Conservation (phyloP, 2,888 invertebrate genomes). For the Deilephila porcellus region DNA sequence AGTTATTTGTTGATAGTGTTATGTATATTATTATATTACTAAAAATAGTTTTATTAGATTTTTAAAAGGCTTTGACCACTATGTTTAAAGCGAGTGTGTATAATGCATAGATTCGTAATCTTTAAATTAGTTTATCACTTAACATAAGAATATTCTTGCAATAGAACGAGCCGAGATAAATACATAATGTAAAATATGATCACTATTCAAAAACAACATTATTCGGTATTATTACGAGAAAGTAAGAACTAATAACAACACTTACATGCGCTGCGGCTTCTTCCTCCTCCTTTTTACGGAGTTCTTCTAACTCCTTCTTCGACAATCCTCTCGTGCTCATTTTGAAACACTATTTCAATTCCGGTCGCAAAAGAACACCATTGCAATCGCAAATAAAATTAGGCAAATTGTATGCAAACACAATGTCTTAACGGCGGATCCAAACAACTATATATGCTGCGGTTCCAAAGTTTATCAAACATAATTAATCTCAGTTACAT, state of each 20-base stretch:
- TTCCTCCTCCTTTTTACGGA: conserved; percentile 94
- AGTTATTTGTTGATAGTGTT: too few species aligned
- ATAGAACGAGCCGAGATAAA: too few species aligned
- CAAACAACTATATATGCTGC: conserved; percentile 1
- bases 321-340: conserved; percentile 87
- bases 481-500: not conserved
- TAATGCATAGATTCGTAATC: too few species aligned
- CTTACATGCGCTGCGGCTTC: conserved; percentile 95
- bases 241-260: conserved; percentile 34
- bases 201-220: too few species aligned
- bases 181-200: too few species aligned
- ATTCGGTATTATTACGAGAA: not conserved
- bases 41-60: too few species aligned
- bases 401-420: not conserved
- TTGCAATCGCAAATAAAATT: not conserved
- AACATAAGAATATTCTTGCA: too few species aligned
- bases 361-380: conserved; percentile 1
- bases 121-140: too few species aligned
- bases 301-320: conserved; percentile 94
- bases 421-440: not conserved
- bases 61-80: too few species aligned
- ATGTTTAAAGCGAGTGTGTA: too few species aligned
- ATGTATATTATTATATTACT: too few species aligned
- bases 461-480: not conserved
- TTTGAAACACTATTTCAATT: conserved; percentile 67